phyloP scores from a whole-genome alignment of 2,797 vertebrate genomes.

The Esox lucius region DNA sequence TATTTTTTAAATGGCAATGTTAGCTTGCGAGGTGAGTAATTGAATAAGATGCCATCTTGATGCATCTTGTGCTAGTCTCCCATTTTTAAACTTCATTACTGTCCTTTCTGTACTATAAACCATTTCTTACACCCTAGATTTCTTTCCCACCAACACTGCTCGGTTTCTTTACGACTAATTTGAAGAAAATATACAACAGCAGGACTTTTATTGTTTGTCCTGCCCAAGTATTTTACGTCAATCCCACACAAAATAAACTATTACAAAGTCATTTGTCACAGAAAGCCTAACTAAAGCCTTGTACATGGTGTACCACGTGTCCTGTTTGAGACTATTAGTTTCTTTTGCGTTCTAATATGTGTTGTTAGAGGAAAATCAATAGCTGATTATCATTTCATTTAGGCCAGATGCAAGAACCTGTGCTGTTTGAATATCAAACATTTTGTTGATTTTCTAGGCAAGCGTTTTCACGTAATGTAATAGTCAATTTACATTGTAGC shows the following conservation, averaged over 20 bases:
- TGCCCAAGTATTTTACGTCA: background rate
- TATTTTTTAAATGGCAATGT: background rate
- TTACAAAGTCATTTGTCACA: slow-evolving; percentile 2
- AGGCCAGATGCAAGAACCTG: background rate
- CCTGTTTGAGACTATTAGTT: background rate
- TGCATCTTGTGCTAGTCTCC: background rate
- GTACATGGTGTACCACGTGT: background rate
- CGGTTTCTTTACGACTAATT: background rate
- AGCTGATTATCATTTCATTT: slow-evolving; percentile 8
- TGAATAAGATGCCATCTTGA: background rate
- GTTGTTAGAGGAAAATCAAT: slow-evolving; percentile 7
- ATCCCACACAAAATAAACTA: background rate
- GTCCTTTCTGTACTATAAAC: background rate
- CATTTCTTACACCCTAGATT: background rate
- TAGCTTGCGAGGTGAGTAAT: background rate
- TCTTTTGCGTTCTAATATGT: background rate
- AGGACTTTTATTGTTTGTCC: background rate
- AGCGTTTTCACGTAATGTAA: background rate
- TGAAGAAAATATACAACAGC: background rate
- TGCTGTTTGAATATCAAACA: background rate
- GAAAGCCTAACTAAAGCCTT: background rate
- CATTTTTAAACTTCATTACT: too few species aligned
- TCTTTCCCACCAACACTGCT: background rate
- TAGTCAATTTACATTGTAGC: background rate
- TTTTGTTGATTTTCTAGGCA: background rate